These are phyloP conservation scores for Chelon auratus DNA, from an alignment of 2,797 vertebrate species.

Conservation along the genomic window DNA sequence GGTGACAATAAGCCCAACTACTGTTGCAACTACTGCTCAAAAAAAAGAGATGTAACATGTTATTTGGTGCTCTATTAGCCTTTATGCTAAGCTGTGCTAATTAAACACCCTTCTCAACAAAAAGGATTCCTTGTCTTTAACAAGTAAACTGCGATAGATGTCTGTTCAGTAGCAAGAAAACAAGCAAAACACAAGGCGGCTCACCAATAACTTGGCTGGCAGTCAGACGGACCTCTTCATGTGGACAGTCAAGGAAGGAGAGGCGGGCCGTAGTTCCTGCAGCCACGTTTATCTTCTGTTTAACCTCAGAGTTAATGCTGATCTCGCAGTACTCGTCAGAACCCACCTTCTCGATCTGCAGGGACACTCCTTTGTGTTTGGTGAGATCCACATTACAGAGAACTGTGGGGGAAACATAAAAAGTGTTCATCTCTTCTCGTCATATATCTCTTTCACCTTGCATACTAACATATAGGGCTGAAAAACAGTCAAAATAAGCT, in stretches of 20 bases:
- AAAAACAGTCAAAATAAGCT: neutral
- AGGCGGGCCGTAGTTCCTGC: slow-evolving; percentile 69
- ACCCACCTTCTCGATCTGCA: slow-evolving; percentile 79
- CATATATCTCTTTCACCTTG: neutral
- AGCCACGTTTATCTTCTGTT: slow-evolving; percentile 69
- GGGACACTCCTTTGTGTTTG: slow-evolving; percentile 53
- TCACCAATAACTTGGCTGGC: slow-evolving; percentile 78
- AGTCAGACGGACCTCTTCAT: slow-evolving; percentile 76
- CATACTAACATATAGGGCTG: neutral
- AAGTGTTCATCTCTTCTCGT: neutral
- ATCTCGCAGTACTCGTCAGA: slow-evolving; percentile 80
- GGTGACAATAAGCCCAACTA: no score
- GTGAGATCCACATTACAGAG: slow-evolving; percentile 78
- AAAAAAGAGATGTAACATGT: no score
- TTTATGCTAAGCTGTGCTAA: no score
- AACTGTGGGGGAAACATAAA: slow-evolving; percentile 62
- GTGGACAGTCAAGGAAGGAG: slow-evolving; percentile 84
- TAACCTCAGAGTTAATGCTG: slow-evolving; percentile 66
- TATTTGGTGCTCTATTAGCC: no score
- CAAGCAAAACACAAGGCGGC: neutral
- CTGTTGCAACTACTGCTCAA: no score
- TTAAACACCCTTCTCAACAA: no score
- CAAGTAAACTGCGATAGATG: no score
- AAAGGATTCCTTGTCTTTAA: no score
- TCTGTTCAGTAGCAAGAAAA: neutral